Evolutionary conservation across 2,113 vertebrate species (phyloP), one percentile per base, ranked within the genome.

Genomic region (Macaca mulatta): DNA sequence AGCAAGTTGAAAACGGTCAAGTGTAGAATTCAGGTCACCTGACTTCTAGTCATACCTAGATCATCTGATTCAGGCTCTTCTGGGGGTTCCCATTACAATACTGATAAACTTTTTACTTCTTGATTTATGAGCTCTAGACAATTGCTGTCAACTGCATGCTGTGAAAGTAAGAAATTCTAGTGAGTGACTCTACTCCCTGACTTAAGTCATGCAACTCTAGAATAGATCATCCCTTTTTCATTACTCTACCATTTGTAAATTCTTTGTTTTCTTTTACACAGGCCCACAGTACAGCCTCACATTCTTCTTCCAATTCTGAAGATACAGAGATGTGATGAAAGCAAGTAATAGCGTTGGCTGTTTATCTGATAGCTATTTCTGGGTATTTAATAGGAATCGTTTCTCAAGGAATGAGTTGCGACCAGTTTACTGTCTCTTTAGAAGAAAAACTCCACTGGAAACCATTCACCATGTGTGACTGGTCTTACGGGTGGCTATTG

Each of bases 261-360:
- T 57, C 45, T 80, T 50, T 92, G 22, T 84, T 96, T 97, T 90
- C 57, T 97, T 75, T 69, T 93, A 79, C 75, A 48, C 97, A 99
- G 99, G 94, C 98, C 78, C 8, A 86, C 74, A 98, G 97, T 74
- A 98, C 98, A 64, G 96, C 95, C 55, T 98, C 97, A 0, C 50
- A 84, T 12, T 98, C 98, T 59, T 99, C 98, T 95, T 98, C 98
- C 70, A 93, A 20, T 69, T 98, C 98, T 0, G 98, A 99, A 6
- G 98, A 99, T 59, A 99, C 98, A 0, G 81, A 75, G 89, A 57
- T 99, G 91, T 99, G 96, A 99, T 14, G 38, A 96, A 61, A 93
- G 70, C 35, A 87, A 86, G 23, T 8, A 7, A 11, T 7, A 77
- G 61, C 52, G 69, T 18, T 77, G 94, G 80, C 83, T 40, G 61